Evolutionary conservation across 35 echinoderm and acorn worm species (phyloP).

Genomic region (Ptychodera flava): DNA sequence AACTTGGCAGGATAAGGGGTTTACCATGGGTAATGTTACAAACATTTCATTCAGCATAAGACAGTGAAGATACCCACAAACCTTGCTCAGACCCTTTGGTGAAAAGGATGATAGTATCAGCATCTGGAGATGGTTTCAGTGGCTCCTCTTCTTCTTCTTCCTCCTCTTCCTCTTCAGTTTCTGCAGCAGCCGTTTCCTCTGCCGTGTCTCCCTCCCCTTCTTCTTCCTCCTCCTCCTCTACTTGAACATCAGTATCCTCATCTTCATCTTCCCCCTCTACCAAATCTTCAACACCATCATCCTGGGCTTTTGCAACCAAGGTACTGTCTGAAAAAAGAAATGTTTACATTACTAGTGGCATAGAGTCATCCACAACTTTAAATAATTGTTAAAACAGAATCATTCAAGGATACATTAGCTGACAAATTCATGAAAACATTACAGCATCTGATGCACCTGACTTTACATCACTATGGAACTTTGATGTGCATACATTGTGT

Average conservation of each 20-base stretch:
- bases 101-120: slow-evolving; percentile 88
- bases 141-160: slow-evolving; percentile 79
- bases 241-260: slow-evolving; percentile 46
- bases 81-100: slow-evolving; percentile 86
- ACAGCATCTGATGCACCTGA: background rate
- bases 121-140: slow-evolving; percentile 81
- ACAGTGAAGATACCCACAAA: too few relatives aligned
- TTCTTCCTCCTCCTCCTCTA: slow-evolving; percentile 52
- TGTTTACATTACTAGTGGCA: background rate
- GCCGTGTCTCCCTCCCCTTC: slow-evolving; percentile 8
- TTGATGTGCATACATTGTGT: background rate
- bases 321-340: slow-evolving; percentile 11
- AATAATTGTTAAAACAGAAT: background rate
- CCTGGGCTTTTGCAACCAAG: slow-evolving; percentile 22
- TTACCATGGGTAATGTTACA: too few relatives aligned
- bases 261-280: slow-evolving; percentile 74
- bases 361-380: background rate
- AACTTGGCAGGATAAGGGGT: too few relatives aligned
- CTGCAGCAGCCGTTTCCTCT: slow-evolving; percentile 13
- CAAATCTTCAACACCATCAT: slow-evolving; percentile 69
- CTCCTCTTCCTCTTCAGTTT: slow-evolving; percentile 38
- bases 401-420: background rate
- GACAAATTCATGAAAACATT: background rate
- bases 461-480: background rate
- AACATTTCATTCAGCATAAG: too few relatives aligned